Evolutionary conservation across 2,113 vertebrate genomes (phyloP).

Genomic region (Connochaetes taurinus): DNA sequence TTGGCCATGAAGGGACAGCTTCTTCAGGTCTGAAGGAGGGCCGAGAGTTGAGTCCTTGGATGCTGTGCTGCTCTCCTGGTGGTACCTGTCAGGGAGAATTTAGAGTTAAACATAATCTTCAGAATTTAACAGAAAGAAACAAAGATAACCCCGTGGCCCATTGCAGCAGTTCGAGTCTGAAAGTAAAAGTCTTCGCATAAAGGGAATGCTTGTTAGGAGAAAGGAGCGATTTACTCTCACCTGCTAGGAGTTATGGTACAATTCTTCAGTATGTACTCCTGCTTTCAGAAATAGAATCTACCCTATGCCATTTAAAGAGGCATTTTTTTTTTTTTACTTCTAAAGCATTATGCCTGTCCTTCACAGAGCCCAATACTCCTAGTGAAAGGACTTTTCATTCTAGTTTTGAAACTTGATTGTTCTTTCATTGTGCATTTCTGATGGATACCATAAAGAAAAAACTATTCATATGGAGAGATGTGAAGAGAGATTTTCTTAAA

Average conservation of each 20-base stretch:
- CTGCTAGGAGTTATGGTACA: neutral
- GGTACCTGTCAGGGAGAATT: constrained; percentile 24
- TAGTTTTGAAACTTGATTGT: neutral
- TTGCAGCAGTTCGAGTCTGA: neutral
- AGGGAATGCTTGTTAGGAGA: neutral
- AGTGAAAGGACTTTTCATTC: neutral
- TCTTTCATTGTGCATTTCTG: neutral
- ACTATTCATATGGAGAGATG: neutral
- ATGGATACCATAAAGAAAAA: neutral
- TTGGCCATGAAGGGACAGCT: neutral
- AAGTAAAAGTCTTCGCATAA: neutral
- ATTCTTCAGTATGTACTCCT: neutral
- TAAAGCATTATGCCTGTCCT: neutral
- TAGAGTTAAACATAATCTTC: neutral
- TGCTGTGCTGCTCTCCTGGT: neutral
- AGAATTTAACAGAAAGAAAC: neutral
- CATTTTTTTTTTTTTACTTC: neutral
- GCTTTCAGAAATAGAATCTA: constrained; percentile 8
- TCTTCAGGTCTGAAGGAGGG: neutral
- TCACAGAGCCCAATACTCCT: neutral
- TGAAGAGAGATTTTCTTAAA: neutral
- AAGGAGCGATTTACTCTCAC: neutral
- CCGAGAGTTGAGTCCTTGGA: neutral
- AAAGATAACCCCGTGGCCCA: neutral
- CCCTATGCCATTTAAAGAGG: neutral